A percentile compares a stretch with the other conserved stretches of the same genome.
Evolutionary conservation across 1,140 invertebrate genomes (phyloP).

Genomic region (Euglossa dilemma): DNA sequence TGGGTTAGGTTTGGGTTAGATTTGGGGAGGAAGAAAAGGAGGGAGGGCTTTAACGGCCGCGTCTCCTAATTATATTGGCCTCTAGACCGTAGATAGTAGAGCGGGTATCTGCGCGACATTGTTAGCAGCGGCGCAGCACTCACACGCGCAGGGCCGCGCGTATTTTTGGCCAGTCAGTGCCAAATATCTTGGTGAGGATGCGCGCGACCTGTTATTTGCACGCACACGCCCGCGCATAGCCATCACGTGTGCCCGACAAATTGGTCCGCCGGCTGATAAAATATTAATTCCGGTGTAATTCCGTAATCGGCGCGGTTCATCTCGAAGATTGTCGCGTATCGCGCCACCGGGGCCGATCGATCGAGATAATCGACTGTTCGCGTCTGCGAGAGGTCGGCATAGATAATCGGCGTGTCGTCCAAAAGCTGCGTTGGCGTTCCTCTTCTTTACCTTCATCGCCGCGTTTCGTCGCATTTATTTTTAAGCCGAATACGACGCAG

Average conservation of each 20-base stretch:
- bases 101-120: constrained; percentile 23
- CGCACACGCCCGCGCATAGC: background rate
- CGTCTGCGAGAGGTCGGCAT: background rate
- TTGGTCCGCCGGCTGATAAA: background rate
- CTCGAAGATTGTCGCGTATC: background rate
- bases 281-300: background rate
- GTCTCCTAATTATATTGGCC: constrained; percentile 20
- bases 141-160: background rate
- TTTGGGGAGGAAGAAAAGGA: background rate
- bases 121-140: background rate
- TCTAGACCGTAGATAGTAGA: constrained; percentile 30
- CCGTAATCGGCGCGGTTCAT: background rate
- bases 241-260: constrained; percentile 16
- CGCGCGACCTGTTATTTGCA: constrained; percentile 17
- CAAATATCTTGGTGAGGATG: constrained; percentile 34
- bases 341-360: background rate
- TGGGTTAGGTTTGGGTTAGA: background rate
- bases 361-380: background rate
- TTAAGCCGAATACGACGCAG: constrained; percentile 11
- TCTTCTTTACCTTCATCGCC: background rate
- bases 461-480: constrained; percentile 16
- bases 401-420: background rate
- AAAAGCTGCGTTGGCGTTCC: background rate
- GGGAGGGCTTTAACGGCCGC: background rate
- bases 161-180: constrained; percentile 31